These are phyloP conservation scores for Aelia acuminata DNA, from an alignment of 2,888 invertebrate species.

Conservation along the genomic window DNA sequence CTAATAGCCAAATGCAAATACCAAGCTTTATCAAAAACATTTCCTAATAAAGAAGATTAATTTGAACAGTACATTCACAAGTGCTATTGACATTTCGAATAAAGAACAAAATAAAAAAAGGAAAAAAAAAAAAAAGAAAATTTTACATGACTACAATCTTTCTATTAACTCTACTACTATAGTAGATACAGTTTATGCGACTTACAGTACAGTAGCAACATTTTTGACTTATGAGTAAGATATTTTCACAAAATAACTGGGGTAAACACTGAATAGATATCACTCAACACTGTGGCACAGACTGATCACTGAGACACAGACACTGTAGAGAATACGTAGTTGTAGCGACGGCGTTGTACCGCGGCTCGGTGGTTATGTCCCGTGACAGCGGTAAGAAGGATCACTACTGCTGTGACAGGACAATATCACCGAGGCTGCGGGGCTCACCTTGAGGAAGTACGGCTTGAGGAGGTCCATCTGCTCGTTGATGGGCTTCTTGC, in stretches of 20 bases:
- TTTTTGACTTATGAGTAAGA: constrained; percentile 50
- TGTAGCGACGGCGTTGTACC: constrained; percentile 55
- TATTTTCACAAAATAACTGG: constrained; percentile 45
- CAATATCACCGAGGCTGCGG: constrained; percentile 84
- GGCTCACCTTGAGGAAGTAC: constrained; percentile 68
- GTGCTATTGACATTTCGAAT: constrained; percentile 34
- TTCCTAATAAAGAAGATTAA: constrained; percentile 27
- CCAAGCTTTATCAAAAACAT: background rate
- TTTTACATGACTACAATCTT: constrained; percentile 40
- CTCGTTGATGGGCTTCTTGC: constrained; percentile 66
- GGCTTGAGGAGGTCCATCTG: constrained; percentile 70
- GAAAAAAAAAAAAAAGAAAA: constrained; percentile 37
- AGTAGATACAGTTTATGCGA: constrained; percentile 38
- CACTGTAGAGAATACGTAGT: constrained; percentile 30
- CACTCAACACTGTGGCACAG: constrained; percentile 28
- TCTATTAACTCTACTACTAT: constrained; percentile 45
- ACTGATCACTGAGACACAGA: constrained; percentile 49
- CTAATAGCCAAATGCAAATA: constrained; percentile 19
- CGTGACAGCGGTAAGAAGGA: constrained; percentile 89
- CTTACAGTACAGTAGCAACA: constrained; percentile 54
- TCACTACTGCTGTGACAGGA: constrained; percentile 98
- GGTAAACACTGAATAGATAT: background rate
- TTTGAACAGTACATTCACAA: constrained; percentile 32
- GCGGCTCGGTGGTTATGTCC: constrained; percentile 75
- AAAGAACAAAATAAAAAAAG: constrained; percentile 35